Evolutionary conservation across 2,797 vertebrate genomes (phyloP), one percentile per base, ranked within the genome.

Genomic region (Intellagama lesueurii): DNA sequence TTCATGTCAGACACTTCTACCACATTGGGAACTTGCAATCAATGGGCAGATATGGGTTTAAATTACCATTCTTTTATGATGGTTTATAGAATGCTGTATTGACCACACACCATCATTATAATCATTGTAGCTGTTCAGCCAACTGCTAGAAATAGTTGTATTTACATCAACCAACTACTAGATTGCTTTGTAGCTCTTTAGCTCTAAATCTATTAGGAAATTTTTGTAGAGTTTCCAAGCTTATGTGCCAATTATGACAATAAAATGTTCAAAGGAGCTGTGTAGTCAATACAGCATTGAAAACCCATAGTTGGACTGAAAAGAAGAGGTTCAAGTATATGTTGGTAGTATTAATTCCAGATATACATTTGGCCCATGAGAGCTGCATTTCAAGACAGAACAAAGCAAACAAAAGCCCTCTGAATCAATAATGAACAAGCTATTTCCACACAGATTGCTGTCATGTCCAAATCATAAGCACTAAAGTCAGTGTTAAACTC

Each of bases 181-280:
- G 85, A 89, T 56, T 88, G 92, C 40, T 88, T 91, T 81, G 88
- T 94, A 89, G 90, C 91, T 95, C 30, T 95, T 77, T 89, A 17
- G 75, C 86, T 56, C 66, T 79, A 26, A 69, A 60, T 90, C 88
- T 83, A 88, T 83, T 92, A 88, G 94, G 88, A 76, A 35, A 68
- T 49, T 93, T 94, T 96, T 91, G 14, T 87, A 72, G 91, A 56
- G n/a, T 5, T 30, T 96, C 87, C 86, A 95, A 8, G 32, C 72
- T 81, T 73, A 4, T 72, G 40, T 60, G 79, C 80, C 81, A 40
- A 24, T 16, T 64, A 88, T 87, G 85, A 86, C 93, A 88, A 88
- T 89, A 90, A 81, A 92, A 85, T 91, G 92, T 89, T 87, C 85
- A 87, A 56, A 82, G 93, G 91, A 90, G 89, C 80, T 91, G 87